Evolutionary conservation across 2,888 invertebrate genomes (phyloP).

Genomic region (Steinernema hermaphroditum): DNA sequence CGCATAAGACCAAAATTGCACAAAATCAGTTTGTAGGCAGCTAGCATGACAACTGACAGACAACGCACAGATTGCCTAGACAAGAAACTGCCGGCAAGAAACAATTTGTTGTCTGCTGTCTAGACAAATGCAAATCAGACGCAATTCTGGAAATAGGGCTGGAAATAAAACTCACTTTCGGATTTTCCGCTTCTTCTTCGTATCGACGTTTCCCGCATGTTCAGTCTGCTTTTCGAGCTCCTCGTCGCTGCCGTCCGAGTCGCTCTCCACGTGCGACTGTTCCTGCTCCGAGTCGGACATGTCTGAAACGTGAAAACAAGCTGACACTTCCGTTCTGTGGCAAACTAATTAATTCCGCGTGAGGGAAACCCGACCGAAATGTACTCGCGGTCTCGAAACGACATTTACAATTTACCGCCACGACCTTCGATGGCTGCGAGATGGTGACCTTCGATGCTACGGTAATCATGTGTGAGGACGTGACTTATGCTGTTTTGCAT

Average conservation of each 20-base stretch:
- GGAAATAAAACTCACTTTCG: not conserved
- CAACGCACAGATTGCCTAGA: not conserved
- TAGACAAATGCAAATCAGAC: not conserved
- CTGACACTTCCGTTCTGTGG: too few species aligned
- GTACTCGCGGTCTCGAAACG: too few species aligned
- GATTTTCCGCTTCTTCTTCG: not conserved
- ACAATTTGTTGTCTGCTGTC: not conserved
- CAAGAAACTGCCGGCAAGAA: not conserved
- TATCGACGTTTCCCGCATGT: not conserved
- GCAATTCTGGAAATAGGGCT: not conserved
- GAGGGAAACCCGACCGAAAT: too few species aligned
- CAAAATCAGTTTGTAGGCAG: not conserved
- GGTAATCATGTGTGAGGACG: too few species aligned
- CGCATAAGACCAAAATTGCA: not conserved
- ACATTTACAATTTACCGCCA: too few species aligned
- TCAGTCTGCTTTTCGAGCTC: not conserved
- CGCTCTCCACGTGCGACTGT: not conserved
- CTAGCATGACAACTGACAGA: not conserved
- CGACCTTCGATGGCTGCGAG: too few species aligned
- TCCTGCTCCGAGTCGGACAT: constrained; percentile 11
- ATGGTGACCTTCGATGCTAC: too few species aligned
- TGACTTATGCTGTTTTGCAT: too few species aligned
- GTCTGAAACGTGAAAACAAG: not conserved
- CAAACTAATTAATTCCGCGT: too few species aligned
- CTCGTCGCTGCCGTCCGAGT: not conserved